These are phyloP conservation scores for Leucozona laternaria DNA, from an alignment of 2,888 invertebrate species.

Conservation along the genomic window DNA sequence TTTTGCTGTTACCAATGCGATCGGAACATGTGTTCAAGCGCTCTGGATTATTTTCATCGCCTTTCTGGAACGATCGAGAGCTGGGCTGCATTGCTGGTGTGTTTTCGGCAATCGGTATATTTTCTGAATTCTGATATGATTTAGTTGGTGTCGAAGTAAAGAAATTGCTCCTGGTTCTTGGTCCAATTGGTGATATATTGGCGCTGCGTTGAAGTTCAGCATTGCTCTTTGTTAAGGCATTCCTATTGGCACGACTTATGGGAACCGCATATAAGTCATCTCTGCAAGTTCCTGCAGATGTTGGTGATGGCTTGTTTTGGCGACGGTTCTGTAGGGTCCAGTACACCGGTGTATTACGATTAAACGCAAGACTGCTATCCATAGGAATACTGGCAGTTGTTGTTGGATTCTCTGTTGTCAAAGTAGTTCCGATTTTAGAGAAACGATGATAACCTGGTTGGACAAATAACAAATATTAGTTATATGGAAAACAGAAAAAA, in stretches of 20 bases:
- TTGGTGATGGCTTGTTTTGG: conserved; percentile 78
- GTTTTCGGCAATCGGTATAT: conserved; percentile 55
- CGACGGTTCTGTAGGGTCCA: conserved; percentile 86
- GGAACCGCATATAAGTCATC: conserved; percentile 83
- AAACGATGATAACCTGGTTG: conserved; percentile 88
- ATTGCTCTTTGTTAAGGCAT: conserved; percentile 59
- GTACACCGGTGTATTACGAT: conserved; percentile 85
- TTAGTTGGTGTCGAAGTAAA: conserved; percentile 88
- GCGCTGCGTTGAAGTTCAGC: conserved; percentile 65
- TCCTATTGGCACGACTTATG: conserved; percentile 80
- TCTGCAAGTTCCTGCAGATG: conserved; percentile 78
- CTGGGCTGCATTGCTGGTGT: conserved; percentile 80
- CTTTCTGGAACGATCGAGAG: conserved; percentile 79
- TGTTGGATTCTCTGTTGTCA: conserved; percentile 49
- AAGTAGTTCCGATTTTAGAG: conserved; percentile 81
- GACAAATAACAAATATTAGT: conserved; percentile 36
- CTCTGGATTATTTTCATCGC: conserved; percentile 80
- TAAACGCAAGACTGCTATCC: conserved; percentile 79
- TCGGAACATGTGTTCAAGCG: conserved; percentile 86
- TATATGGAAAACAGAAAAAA: background rate
- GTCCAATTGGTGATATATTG: conserved; percentile 89
- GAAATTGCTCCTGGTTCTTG: conserved; percentile 86
- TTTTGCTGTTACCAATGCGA: conserved; percentile 88
- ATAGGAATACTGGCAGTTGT: conserved; percentile 59
- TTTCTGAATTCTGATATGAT: conserved; percentile 74